Percentiles rank a stretch among this genome's conserved stretches.
These are phyloP conservation scores for Nephotettix cincticeps DNA, from an alignment of 1,140 invertebrate genomes.

Conservation along the genomic window DNA sequence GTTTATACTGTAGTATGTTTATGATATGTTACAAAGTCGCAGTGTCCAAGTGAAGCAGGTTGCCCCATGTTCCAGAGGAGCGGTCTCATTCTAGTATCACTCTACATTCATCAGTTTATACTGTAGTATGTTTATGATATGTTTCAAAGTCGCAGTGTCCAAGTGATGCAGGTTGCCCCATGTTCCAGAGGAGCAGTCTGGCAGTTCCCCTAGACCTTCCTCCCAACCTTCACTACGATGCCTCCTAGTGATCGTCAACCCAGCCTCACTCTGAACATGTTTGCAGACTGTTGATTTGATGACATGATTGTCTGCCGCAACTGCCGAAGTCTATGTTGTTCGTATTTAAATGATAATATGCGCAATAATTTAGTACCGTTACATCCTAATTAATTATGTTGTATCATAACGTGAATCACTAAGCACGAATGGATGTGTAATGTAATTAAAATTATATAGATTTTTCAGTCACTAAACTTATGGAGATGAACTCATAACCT, in stretches of 20 bases:
- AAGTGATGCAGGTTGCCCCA: conserved; percentile 18
- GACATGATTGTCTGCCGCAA: conserved; percentile 6
- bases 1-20: no score
- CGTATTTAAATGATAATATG: no score
- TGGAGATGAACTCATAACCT: no score
- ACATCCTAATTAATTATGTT: no score
- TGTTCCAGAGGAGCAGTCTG: conserved; percentile 48
- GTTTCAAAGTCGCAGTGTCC: conserved; percentile 13
- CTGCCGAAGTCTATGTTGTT: background rate
- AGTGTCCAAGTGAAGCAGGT: conserved; percentile 17
- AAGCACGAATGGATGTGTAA: no score
- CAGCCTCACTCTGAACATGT: no score
- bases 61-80: conserved; percentile 45
- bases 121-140: background rate
- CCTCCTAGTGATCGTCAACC: background rate
- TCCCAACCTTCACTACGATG: conserved; percentile 50
- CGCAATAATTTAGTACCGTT: no score
- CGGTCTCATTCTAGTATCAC: conserved; percentile 1
- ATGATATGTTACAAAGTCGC: no score
- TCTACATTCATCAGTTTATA: conserved; percentile 22
- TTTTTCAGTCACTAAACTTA: no score
- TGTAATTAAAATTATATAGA: no score
- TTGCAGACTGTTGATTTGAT: no score
- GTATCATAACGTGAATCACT: no score
- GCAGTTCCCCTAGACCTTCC: conserved; percentile 49